Percentiles rank a stretch among this genome's conserved stretches.
phyloP scores from a whole-genome alignment of 2,888 invertebrate species.

The Yponomeuta plumbellus region DNA sequence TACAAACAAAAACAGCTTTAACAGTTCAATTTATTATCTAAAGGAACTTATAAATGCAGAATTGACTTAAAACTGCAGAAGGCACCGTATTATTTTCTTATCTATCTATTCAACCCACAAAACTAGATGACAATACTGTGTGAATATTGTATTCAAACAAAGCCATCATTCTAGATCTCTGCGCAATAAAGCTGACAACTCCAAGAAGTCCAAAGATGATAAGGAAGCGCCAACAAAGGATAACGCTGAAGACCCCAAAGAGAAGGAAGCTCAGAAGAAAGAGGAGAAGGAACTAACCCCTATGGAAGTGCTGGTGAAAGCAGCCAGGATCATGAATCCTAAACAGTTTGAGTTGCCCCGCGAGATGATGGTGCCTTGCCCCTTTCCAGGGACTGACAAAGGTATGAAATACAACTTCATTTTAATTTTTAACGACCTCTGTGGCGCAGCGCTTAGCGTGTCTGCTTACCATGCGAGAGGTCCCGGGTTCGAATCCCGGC shows the following conservation, averaged over 20 bases:
- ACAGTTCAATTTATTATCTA: too few species aligned
- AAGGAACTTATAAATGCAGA: too few species aligned
- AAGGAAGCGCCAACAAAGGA: background rate
- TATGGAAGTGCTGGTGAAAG: conserved; percentile 86
- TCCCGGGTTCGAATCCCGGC: too few species aligned
- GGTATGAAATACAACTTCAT: conserved; percentile 51
- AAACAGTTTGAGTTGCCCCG: conserved; percentile 91
- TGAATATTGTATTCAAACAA: background rate
- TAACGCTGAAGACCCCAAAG: conserved; percentile 35
- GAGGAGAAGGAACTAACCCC: conserved; percentile 69
- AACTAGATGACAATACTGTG: background rate
- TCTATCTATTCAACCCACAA: background rate
- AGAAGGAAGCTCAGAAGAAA: conserved; percentile 26
- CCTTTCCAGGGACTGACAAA: conserved; percentile 90
- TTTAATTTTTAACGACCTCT: too few species aligned
- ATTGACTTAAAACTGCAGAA: too few species aligned
- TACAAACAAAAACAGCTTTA: too few species aligned
- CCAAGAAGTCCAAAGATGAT: background rate
- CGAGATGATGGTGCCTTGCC: conserved; percentile 84
- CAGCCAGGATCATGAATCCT: conserved; percentile 91
- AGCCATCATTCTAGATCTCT: background rate
- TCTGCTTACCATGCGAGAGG: too few species aligned
- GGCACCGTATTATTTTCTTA: too few species aligned
- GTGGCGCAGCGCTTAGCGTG: too few species aligned
- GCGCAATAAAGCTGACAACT: background rate